These are phyloP conservation scores for Anoplius nigerrimus DNA, from an alignment of 2,888 invertebrate genomes.

Conservation along the genomic window DNA sequence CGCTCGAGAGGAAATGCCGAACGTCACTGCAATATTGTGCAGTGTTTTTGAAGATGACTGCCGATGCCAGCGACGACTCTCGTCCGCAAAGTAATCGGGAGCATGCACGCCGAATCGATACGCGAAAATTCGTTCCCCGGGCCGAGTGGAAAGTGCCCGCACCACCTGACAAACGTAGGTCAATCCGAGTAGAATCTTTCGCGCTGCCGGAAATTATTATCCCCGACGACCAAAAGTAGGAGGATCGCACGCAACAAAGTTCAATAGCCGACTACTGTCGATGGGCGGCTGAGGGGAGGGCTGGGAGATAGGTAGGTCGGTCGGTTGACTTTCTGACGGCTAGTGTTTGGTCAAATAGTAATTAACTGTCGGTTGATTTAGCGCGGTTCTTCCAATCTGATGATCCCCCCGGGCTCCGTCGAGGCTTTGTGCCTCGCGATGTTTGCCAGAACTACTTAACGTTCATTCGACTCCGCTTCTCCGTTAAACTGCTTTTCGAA, in stretches of 20 bases:
- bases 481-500: too few relatives aligned
- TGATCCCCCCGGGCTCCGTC: too few relatives aligned
- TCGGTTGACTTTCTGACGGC: neutral
- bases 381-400: neutral
- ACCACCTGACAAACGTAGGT: neutral
- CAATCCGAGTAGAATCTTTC: neutral
- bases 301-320: too few relatives aligned
- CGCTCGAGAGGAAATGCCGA: conserved; percentile 62
- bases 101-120: conserved; percentile 12
- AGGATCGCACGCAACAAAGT: neutral
- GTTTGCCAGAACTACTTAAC: too few relatives aligned
- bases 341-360: conserved; percentile 31
- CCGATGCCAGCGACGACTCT: conserved; percentile 50
- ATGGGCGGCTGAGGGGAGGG: too few relatives aligned
- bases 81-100: conserved; percentile 21
- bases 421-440: too few relatives aligned
- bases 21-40: conserved; percentile 65
- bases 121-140: neutral
- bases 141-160: neutral
- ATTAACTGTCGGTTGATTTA: conserved; percentile 33
- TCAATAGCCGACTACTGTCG: too few relatives aligned
- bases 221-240: neutral
- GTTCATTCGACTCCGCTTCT: too few relatives aligned
- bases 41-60: conserved; percentile 66
- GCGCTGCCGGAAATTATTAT: neutral